phyloP scores from a whole-genome alignment of 2,113 vertebrate species.

The Apodemus speciosus region DNA sequence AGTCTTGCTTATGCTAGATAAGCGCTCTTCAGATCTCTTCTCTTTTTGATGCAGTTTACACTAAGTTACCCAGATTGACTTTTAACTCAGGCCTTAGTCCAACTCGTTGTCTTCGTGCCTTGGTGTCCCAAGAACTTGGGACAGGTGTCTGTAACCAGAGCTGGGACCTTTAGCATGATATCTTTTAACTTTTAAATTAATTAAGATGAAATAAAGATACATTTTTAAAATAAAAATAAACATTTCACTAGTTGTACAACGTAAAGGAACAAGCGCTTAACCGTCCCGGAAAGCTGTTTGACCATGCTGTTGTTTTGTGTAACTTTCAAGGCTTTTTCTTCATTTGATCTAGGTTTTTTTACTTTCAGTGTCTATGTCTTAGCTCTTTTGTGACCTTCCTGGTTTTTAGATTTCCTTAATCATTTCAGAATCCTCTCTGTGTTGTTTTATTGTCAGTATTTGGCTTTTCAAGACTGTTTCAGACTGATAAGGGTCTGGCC shows the following conservation, averaged over 20 bases:
- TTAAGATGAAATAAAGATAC: slow-evolving; percentile 39
- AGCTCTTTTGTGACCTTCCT: not conserved
- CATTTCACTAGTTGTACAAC: not conserved
- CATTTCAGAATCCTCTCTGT: slow-evolving; percentile 16
- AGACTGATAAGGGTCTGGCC: not conserved
- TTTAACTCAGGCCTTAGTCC: not conserved
- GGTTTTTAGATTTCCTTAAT: not conserved
- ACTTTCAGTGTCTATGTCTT: not conserved
- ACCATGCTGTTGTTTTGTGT: not conserved
- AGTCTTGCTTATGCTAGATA: not conserved
- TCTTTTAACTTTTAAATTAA: not conserved
- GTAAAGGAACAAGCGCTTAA: not conserved
- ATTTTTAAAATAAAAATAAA: too few species aligned
- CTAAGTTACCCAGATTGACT: not conserved
- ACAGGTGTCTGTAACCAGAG: not conserved
- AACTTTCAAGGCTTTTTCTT: not conserved
- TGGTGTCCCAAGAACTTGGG: not conserved
- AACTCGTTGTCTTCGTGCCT: not conserved
- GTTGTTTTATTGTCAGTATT: slow-evolving; percentile 4
- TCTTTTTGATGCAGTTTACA: not conserved
- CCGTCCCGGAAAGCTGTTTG: slow-evolving; percentile 22
- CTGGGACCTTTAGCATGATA: not conserved
- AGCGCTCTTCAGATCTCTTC: not conserved
- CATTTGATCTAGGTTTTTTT: slow-evolving; percentile 13
- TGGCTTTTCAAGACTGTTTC: not conserved